Percentiles rank a stretch among this genome's conserved stretches.
These are phyloP conservation scores for Cabera pusaria DNA, from an alignment of 2,888 invertebrate species.

Conservation along the genomic window DNA sequence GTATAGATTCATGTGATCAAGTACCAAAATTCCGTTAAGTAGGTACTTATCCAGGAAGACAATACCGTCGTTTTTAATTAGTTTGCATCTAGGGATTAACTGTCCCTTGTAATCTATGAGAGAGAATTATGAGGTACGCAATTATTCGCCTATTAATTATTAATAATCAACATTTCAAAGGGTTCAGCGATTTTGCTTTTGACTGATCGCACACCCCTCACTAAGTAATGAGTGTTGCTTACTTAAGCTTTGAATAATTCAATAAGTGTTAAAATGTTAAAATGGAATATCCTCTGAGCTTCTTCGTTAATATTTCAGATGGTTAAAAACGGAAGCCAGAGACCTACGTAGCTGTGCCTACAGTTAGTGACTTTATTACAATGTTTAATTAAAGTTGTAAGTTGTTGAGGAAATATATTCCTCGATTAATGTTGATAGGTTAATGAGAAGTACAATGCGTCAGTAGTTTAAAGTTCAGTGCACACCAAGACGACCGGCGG, in stretches of 20 bases:
- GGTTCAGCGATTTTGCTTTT: constrained; percentile 47
- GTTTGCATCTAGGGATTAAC: constrained; percentile 45
- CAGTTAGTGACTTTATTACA: too few relatives aligned
- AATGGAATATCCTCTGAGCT: constrained; percentile 20
- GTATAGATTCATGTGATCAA: too few relatives aligned
- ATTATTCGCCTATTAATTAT: constrained; percentile 59
- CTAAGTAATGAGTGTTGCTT: constrained; percentile 34
- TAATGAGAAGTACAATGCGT: too few relatives aligned
- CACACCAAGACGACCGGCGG: too few relatives aligned
- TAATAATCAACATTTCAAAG: constrained; percentile 46
- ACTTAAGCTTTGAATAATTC: constrained; percentile 33
- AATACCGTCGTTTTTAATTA: too few relatives aligned
- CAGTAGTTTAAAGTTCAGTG: too few relatives aligned
- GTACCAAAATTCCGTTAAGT: too few relatives aligned
- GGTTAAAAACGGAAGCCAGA: constrained; percentile 1
- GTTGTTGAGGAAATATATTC: too few relatives aligned
- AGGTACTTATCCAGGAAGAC: too few relatives aligned
- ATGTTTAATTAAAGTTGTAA: too few relatives aligned
- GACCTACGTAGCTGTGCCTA: too few relatives aligned
- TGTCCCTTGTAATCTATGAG: constrained; percentile 50
- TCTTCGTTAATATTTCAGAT: constrained; percentile 16
- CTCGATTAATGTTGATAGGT: too few relatives aligned
- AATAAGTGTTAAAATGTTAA: constrained; percentile 29
- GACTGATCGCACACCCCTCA: constrained; percentile 43
- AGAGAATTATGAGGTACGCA: constrained; percentile 43